phyloP scores from a whole-genome alignment of 2,888 invertebrate genomes.

The Epirrita christyi region DNA sequence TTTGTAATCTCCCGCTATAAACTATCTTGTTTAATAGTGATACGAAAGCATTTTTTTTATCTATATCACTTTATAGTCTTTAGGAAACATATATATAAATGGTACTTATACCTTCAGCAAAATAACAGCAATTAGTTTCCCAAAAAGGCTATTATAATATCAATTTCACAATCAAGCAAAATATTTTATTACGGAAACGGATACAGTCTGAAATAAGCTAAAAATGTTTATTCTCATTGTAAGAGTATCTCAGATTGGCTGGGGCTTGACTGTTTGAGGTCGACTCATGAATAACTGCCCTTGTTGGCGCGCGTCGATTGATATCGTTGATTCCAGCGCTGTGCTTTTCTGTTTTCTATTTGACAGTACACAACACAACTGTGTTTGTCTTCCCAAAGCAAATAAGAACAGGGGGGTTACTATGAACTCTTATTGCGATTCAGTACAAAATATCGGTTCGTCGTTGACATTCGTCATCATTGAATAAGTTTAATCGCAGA shows the following conservation, averaged over 20 bases:
- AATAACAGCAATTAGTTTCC: background rate
- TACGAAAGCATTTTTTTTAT: no score
- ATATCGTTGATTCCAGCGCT: slow-evolving; percentile 1
- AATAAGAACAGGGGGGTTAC: no score
- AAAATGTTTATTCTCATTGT: slow-evolving; percentile 2
- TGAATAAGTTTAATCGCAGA: no score
- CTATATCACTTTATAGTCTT: no score
- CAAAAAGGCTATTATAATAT: background rate
- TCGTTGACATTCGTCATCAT: no score
- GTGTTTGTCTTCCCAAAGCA: no score
- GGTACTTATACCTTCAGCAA: no score
- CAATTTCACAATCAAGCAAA: slow-evolving; percentile 7
- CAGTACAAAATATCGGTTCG: no score
- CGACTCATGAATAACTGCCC: slow-evolving; percentile 12
- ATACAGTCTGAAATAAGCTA: slow-evolving; percentile 3
- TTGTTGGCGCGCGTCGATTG: slow-evolving; percentile 7
- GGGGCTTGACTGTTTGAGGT: slow-evolving; percentile 9
- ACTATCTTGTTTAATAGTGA: no score
- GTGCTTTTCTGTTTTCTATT: background rate
- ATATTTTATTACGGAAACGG: slow-evolving; percentile 2
- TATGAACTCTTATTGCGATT: no score
- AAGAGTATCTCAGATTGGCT: slow-evolving; percentile 4
- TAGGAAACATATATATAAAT: no score
- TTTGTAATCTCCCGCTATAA: no score
- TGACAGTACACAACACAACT: background rate